Evolutionary conservation across 2,113 vertebrate species (phyloP).

Genomic region (Planiliza haematocheilus): DNA sequence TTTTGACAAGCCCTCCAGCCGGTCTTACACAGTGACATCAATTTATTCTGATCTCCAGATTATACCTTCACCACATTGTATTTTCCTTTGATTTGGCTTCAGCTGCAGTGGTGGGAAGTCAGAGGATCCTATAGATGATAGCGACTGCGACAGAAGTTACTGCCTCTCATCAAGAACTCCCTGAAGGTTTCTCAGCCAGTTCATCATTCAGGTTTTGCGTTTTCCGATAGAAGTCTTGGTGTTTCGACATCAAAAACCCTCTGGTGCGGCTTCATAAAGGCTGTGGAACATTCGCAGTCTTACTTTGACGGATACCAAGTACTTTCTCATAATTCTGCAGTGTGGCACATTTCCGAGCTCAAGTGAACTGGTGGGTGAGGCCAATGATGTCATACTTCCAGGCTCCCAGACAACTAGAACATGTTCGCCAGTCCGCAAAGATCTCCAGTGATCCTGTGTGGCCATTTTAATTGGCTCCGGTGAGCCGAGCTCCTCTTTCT

Average conservation of each 20-base stretch:
- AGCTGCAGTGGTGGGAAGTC: background rate
- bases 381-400: slow-evolving; percentile 50
- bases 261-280: slow-evolving; percentile 32
- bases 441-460: slow-evolving; percentile 57
- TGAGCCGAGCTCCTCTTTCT: slow-evolving; percentile 44
- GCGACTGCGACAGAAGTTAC: background rate
- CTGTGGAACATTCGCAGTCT: slow-evolving; percentile 35
- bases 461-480: slow-evolving; percentile 73
- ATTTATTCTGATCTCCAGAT: slow-evolving; percentile 1
- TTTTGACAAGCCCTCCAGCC: background rate
- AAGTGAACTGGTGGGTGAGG: slow-evolving; percentile 35
- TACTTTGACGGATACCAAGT: slow-evolving; percentile 53
- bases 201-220: background rate
- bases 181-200: slow-evolving; percentile 9
- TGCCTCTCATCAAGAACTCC: slow-evolving; percentile 34
- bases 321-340: slow-evolving; percentile 40
- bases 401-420: slow-evolving; percentile 29
- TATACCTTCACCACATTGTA: background rate
- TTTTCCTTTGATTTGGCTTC: slow-evolving; percentile 33
- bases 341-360: slow-evolving; percentile 47
- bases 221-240: slow-evolving; percentile 24
- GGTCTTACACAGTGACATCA: slow-evolving; percentile 2
- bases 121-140: background rate
- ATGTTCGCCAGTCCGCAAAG: slow-evolving; percentile 40
- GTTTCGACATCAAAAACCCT: slow-evolving; percentile 42